These are phyloP conservation scores for Tineola bisselliella DNA, from an alignment of 2,888 invertebrate species.

Conservation along the genomic window DNA sequence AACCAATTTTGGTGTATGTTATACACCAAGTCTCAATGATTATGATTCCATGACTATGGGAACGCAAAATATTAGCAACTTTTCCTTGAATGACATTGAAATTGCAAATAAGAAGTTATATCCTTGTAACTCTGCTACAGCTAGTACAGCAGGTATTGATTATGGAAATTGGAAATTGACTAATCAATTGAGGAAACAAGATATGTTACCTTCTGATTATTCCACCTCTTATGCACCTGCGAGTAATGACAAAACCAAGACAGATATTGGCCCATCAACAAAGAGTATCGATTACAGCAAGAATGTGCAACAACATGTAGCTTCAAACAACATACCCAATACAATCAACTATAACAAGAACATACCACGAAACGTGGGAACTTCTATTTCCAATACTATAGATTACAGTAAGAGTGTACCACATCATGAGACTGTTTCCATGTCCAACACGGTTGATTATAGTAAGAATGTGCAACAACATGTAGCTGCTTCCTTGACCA, in stretches of 20 bases:
- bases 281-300: conserved; percentile 22
- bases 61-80: conserved; percentile 38
- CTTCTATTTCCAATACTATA: not conserved
- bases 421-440: not conserved
- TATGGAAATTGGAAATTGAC: conserved; percentile 56
- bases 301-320: conserved; percentile 18
- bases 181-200: conserved; percentile 45
- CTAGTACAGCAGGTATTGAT: conserved; percentile 34
- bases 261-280: conserved; percentile 24
- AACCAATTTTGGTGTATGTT: not conserved
- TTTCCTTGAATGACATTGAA: conserved; percentile 56
- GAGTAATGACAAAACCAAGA: conserved; percentile 41
- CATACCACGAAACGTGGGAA: not conserved
- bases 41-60: conserved; percentile 36
- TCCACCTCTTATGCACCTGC: conserved; percentile 35
- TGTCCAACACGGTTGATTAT: not conserved
- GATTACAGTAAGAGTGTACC: not conserved
- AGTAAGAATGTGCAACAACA: not conserved
- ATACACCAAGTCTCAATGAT: conserved; percentile 22
- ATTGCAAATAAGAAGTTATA: conserved; percentile 54
- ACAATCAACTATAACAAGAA: conserved; percentile 25
- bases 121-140: conserved; percentile 34
- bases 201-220: conserved; percentile 48
- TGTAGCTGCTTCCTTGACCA: not conserved
- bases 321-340: not conserved